Base-by-base conservation (phyloP, 2,888 invertebrate genomes). In the Cheilosia soror region DNA sequence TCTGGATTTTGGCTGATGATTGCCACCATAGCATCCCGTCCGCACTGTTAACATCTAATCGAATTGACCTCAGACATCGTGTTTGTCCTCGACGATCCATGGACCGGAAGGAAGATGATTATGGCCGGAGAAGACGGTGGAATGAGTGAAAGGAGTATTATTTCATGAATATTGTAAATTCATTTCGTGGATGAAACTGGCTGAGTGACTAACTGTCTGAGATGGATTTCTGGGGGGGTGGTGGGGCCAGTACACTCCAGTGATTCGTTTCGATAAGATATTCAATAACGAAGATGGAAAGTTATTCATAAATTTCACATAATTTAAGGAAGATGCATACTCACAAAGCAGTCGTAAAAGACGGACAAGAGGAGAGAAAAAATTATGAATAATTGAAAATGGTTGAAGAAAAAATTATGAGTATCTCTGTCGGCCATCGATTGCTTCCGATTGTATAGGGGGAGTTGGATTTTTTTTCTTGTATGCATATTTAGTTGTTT, bases 21-120 rank as follows among this genome's bases (percentile, higher is more conserved):
- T 60, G 15, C 27, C 37, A 13, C 15, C 49, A 15, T 31, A 31
- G n/a, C 53, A 7, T 42, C 25, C 57, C 31, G 40, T 29, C 49
- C 51, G 33, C 51, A 60, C 57, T 71, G 65, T 78, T 82, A 83
- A 58, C 78, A 78, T 72, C 72, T 78, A 83, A 83, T 83, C 78
- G 82, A 83, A 83, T 83, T 78, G 78, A 83, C 82, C 82, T 72
- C 82, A 83, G 78, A 78, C 66, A 62, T 66, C 40, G 65, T 72
- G 55, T 53, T 68, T 78, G 71, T 66, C 51, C 66, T 73, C 65
- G 27, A 73, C 51, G 51, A 11, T 63, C 57, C 60, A 71, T 73
- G 79, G 40, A 44, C 58, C 73, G 73, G 44, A 79, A 79, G 66
- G 44, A 58, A n/a, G n/a, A 80, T 27, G 53, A 37, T 80, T 60